Evolutionary conservation across 1,140 invertebrate species (phyloP).

Genomic region (Drosophila sucinea): DNA sequence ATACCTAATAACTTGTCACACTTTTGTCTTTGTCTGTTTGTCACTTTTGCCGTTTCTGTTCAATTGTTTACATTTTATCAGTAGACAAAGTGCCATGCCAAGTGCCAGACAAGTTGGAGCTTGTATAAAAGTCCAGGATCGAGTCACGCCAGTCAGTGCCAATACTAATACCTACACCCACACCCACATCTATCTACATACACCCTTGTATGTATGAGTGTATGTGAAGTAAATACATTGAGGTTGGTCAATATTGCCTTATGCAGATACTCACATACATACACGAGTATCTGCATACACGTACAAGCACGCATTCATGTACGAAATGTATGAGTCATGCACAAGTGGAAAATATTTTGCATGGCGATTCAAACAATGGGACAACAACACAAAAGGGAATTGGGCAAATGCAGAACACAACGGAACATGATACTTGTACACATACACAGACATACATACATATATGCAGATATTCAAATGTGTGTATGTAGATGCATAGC

Average conservation of each 20-base stretch:
- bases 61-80: slow-evolving; percentile 68
- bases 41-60: slow-evolving; percentile 42
- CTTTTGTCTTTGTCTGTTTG: slow-evolving; percentile 45
- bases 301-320: not conserved
- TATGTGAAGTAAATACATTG: slow-evolving; percentile 14
- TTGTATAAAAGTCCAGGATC: slow-evolving; percentile 27
- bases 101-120: slow-evolving; percentile 48
- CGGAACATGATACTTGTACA: slow-evolving; percentile 13
- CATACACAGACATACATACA: not conserved
- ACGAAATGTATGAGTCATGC: not conserved
- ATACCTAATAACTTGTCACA: slow-evolving; percentile 65
- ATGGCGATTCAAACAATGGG: slow-evolving; percentile 27
- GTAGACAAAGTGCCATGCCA: slow-evolving; percentile 73
- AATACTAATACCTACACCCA: not conserved
- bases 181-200: slow-evolving; percentile 3
- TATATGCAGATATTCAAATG: not conserved
- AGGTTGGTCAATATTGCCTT: slow-evolving; percentile 54
- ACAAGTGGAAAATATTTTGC: slow-evolving; percentile 12
- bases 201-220: not conserved
- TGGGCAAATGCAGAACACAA: slow-evolving; percentile 9
- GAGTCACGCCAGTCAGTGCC: slow-evolving; percentile 21
- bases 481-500: not conserved
- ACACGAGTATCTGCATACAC: not conserved
- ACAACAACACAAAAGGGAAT: not conserved
- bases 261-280: not conserved